Evolutionary conservation across 1,140 invertebrate species (phyloP).

Genomic region (Aphaenogaster rudis): DNA sequence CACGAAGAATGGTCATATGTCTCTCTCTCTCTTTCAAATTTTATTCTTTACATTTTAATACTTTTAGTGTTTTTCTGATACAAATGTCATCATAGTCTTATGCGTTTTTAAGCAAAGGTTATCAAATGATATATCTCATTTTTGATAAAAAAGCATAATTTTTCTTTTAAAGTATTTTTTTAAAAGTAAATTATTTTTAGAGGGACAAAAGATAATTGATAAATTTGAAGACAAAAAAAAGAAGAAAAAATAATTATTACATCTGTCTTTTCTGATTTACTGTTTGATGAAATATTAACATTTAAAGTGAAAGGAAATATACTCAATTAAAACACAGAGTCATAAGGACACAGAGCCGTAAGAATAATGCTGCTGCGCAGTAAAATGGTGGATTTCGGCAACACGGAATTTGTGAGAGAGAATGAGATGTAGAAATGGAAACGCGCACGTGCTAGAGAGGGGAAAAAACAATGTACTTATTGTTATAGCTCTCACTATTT

Average conservation of each 20-base stretch:
- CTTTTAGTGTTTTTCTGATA: too few relatives aligned
- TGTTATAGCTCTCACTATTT: conserved; percentile 37
- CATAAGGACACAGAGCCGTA: not conserved
- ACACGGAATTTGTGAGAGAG: not conserved
- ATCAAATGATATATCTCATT: too few relatives aligned
- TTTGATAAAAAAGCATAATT: too few relatives aligned
- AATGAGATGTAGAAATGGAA: conserved; percentile 44
- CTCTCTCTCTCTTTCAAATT: not conserved
- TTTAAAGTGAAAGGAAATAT: not conserved
- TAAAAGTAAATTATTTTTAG: too few relatives aligned
- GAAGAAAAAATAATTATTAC: not conserved
- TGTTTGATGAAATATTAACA: not conserved
- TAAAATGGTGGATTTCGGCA: conserved; percentile 18
- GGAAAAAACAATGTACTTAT: conserved; percentile 60
- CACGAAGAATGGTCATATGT: too few relatives aligned
- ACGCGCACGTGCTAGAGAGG: not conserved
- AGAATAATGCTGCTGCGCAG: not conserved
- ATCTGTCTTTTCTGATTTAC: not conserved
- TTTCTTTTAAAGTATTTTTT: too few relatives aligned
- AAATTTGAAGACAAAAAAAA: not conserved
- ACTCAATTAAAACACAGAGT: not conserved
- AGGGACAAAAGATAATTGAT: not conserved
- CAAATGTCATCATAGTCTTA: too few relatives aligned
- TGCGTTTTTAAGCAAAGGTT: too few relatives aligned
- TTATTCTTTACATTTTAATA: not conserved